phyloP scores from a whole-genome alignment of 2,797 vertebrate species.

The Vespertilio murinus region DNA sequence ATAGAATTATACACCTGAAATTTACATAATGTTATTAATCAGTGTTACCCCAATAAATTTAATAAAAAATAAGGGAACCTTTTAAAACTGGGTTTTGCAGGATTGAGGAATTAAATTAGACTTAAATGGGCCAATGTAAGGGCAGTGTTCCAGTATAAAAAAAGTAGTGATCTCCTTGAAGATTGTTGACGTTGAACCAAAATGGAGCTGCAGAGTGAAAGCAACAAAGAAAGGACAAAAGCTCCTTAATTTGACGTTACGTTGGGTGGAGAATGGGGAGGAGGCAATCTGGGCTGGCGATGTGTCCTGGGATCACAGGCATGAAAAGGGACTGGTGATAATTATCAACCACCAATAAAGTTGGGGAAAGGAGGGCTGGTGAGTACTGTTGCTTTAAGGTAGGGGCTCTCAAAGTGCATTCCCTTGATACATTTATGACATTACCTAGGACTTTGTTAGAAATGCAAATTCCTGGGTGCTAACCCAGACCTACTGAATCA shows the following conservation, averaged over 20 bases:
- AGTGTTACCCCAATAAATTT: neutral
- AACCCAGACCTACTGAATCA: neutral
- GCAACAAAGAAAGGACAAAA: neutral
- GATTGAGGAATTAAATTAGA: neutral
- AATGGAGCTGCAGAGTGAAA: neutral
- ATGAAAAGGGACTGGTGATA: neutral
- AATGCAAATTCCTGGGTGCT: neutral
- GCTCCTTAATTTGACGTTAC: neutral
- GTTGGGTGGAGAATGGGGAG: neutral
- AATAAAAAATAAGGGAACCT: neutral
- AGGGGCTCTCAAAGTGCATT: neutral
- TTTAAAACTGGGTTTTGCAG: neutral
- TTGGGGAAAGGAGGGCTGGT: neutral
- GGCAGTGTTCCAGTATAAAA: constrained; percentile 2
- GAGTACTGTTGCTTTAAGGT: neutral
- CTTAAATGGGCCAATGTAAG: neutral
- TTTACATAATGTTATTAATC: neutral
- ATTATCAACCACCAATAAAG: neutral
- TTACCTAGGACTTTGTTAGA: constrained; percentile 14
- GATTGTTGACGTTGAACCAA: neutral
- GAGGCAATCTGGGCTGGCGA: neutral
- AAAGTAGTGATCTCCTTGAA: neutral
- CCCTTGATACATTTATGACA: neutral
- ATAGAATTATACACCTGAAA: neutral
- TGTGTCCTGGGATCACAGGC: neutral